Conservation (phyloP, 2,797 vertebrate genomes). For the Hafferia zeledoni region DNA sequence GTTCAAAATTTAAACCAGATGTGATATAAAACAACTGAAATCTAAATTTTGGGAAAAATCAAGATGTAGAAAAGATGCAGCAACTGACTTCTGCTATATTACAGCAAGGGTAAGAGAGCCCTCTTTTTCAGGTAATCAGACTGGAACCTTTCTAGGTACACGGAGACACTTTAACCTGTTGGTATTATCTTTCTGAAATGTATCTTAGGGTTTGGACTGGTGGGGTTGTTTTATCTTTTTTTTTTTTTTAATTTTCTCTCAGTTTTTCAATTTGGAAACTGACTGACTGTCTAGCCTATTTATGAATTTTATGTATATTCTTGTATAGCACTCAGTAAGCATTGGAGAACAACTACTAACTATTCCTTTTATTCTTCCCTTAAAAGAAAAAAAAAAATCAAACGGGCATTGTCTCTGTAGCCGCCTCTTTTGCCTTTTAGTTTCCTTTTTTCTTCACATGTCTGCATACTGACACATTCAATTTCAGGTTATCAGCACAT, state of each 20-base stretch:
- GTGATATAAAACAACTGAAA: constrained; percentile 72
- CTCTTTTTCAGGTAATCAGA: constrained; percentile 48
- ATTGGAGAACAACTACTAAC: constrained; percentile 60
- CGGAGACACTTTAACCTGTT: background rate
- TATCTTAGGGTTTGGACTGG: background rate
- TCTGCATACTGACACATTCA: constrained; percentile 90
- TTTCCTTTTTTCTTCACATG: constrained; percentile 72
- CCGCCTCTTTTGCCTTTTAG: constrained; percentile 64
- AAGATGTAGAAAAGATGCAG: constrained; percentile 57
- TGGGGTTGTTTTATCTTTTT: background rate
- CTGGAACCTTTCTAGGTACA: background rate
- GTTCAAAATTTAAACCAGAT: constrained; percentile 66
- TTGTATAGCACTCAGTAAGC: constrained; percentile 49
- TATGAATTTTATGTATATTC: constrained; percentile 56
- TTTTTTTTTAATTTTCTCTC: constrained; percentile 8
- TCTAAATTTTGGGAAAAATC: constrained; percentile 52
- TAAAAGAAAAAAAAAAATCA: constrained; percentile 50
- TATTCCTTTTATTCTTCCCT: constrained; percentile 66
- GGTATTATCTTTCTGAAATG: background rate
- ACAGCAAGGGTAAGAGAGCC: background rate
- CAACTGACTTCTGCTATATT: constrained; percentile 44
- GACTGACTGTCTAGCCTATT: constrained; percentile 30
- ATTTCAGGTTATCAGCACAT: constrained; percentile 95
- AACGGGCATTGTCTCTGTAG: constrained; percentile 66
- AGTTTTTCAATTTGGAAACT: constrained; percentile 46